Conservation (phyloP, 2,113 vertebrate species). For the Hyperopisus bebe region DNA sequence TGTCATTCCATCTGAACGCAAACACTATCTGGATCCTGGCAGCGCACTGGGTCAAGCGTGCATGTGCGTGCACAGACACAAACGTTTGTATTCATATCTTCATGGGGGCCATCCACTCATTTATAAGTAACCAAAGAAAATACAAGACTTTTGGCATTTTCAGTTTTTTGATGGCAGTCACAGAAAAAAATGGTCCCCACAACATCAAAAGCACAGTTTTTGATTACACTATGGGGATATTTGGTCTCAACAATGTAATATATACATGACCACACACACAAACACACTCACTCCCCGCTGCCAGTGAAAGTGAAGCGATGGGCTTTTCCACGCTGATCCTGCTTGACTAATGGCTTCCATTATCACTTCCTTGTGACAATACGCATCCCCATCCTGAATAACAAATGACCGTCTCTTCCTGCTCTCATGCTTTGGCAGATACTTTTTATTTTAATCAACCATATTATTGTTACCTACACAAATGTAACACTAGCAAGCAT, state of each 20-base stretch:
- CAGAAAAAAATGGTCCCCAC: not conserved
- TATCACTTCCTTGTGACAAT: conserved; percentile 48
- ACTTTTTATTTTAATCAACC: conserved; percentile 31
- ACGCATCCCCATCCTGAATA: conserved; percentile 53
- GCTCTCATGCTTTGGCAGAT: conserved; percentile 29
- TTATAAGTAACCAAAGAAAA: not conserved
- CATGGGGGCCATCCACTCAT: not conserved
- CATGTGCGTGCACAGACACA: not conserved
- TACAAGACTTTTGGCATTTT: not conserved
- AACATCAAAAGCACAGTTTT: not conserved
- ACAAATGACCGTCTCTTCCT: conserved; percentile 49
- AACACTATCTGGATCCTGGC: not conserved
- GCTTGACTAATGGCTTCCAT: conserved; percentile 44
- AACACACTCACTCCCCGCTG: not conserved
- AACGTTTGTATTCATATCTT: not conserved
- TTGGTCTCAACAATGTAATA: not conserved
- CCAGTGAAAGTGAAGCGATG: conserved; percentile 32
- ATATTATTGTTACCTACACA: conserved; percentile 15
- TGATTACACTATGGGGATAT: not conserved
- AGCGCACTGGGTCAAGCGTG: not conserved
- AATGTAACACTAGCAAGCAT: not conserved
- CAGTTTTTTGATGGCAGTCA: not conserved
- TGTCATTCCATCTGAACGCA: not conserved
- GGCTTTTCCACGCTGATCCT: conserved; percentile 33
- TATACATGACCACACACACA: not conserved